phyloP scores from a whole-genome alignment of 2,113 vertebrate species.

The Cyanoderma ruficeps region DNA sequence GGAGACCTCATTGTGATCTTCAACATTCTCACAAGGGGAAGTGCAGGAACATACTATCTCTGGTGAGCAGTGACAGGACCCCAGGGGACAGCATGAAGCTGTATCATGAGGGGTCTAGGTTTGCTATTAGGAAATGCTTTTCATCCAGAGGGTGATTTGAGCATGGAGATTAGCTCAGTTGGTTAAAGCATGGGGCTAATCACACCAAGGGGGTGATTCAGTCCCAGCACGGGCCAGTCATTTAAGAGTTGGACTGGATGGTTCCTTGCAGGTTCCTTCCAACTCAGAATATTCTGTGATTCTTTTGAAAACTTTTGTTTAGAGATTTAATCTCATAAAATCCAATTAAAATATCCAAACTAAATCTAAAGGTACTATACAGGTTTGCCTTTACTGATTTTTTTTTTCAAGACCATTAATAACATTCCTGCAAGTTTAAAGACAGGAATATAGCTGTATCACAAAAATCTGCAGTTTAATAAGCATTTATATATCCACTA shows the following conservation, averaged over 20 bases:
- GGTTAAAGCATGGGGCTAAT: not conserved
- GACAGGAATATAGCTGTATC: not conserved
- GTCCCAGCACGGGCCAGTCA: not conserved
- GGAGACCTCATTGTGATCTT: not conserved
- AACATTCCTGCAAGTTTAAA: not conserved
- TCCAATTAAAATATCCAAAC: not conserved
- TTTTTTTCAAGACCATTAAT: not conserved
- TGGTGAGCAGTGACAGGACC: not conserved
- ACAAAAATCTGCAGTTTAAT: not conserved
- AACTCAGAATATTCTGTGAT: not conserved
- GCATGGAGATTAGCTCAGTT: not conserved
- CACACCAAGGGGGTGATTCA: not conserved
- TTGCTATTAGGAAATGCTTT: not conserved
- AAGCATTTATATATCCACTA: not conserved
- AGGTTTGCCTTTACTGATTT: not conserved
- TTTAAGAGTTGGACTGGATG: not conserved
- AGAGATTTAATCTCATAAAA: not conserved
- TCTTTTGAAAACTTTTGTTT: not conserved
- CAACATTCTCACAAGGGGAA: not conserved
- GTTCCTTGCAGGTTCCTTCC: not conserved
- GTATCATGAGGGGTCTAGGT: not conserved
- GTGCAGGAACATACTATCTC: not conserved
- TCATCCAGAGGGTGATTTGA: not conserved
- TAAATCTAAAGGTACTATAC: not conserved
- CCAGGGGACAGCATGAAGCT: not conserved